phyloP scores from a whole-genome alignment of 2,797 vertebrate species.

The Lemur catta region DNA sequence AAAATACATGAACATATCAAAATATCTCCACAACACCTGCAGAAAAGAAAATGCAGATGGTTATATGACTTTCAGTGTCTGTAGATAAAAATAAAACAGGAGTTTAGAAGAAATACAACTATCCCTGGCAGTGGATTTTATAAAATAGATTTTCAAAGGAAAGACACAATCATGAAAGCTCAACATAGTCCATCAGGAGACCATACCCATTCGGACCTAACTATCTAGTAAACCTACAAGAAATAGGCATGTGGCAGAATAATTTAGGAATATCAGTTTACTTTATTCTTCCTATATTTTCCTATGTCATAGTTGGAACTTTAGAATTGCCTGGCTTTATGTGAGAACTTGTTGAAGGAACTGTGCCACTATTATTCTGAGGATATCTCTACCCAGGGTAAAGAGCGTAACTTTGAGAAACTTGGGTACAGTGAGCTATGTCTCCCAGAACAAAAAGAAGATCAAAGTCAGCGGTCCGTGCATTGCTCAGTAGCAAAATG shows the following conservation, averaged over 20 bases:
- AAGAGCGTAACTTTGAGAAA: not conserved
- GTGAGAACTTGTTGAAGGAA: not conserved
- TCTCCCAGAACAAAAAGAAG: not conserved
- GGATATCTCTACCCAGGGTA: not conserved
- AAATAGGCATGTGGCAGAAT: not conserved
- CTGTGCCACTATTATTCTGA: not conserved
- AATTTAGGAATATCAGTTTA: not conserved
- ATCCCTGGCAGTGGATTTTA: not conserved
- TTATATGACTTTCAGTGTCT: not conserved
- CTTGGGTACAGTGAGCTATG: not conserved
- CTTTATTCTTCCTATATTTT: not conserved
- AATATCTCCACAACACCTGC: not conserved
- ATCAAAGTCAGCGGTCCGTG: not conserved
- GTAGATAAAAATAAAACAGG: conserved; percentile 50
- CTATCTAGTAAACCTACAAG: not conserved
- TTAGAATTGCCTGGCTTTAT: not conserved
- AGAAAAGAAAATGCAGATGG: not conserved
- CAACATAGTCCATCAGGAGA: not conserved
- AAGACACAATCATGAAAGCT: not conserved
- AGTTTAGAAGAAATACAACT: conserved; percentile 12
- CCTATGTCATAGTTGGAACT: not conserved
- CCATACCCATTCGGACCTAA: not conserved
- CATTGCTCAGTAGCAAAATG: not conserved
- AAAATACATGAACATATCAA: not conserved
- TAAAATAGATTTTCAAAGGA: not conserved